Evolutionary conservation across 2,113 vertebrate species (phyloP).

Genomic region (Caloenas nicobarica): DNA sequence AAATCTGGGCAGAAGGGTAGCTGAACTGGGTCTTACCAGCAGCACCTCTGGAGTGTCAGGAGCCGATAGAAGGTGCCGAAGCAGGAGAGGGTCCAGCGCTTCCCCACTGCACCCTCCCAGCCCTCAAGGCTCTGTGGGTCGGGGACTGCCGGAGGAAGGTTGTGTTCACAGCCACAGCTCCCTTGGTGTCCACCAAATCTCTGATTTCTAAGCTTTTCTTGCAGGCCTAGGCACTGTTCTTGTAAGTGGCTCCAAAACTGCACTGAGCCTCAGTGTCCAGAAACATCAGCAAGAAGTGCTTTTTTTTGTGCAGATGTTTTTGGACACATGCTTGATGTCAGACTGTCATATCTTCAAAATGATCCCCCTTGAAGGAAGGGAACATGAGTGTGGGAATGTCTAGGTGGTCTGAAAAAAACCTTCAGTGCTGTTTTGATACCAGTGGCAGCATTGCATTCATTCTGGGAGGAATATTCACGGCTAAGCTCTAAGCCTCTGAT

Average conservation of each 20-base stretch:
- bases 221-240: background rate
- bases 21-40: background rate
- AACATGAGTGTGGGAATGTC: background rate
- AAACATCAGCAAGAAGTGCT: background rate
- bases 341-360: background rate
- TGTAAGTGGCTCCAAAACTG: background rate
- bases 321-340: background rate
- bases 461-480: constrained; percentile 60
- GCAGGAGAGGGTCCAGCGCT: background rate
- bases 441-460: background rate
- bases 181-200: fast-evolving
- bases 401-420: constrained; percentile 42
- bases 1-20: background rate
- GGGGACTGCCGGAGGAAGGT: background rate
- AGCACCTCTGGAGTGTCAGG: background rate
- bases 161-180: background rate
- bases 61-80: background rate
- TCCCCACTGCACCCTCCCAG: background rate
- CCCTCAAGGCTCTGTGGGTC: fast-evolving
- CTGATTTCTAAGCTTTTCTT: background rate
- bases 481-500: constrained; percentile 57
- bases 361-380: background rate
- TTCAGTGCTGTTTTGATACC: background rate
- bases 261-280: background rate
- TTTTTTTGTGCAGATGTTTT: background rate